Conservation (phyloP, 2,888 invertebrate genomes). For the Leistus spinibarbis region DNA sequence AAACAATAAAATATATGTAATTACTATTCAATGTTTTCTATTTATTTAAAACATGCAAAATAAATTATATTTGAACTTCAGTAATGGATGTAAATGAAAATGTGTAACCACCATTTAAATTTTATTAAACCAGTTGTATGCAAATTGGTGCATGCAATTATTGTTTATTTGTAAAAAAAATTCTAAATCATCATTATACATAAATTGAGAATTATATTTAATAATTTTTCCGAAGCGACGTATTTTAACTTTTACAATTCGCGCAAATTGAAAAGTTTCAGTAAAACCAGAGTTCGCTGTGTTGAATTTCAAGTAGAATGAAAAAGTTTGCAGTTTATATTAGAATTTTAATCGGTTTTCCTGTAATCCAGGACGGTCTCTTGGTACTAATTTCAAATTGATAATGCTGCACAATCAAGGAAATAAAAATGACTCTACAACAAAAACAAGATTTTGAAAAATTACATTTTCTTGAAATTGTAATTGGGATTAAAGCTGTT, state of each 20-base stretch:
- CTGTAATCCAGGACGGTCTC: not conserved
- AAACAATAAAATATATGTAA: no score
- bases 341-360: conserved; percentile 1
- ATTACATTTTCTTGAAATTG: no score
- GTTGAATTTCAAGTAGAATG: conserved; percentile 18
- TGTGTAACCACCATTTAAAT: no score
- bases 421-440: no score
- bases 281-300: not conserved
- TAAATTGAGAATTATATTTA: not conserved
- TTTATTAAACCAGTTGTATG: no score
- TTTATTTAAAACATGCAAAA: no score
- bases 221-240: not conserved
- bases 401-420: not conserved
- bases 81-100: no score
- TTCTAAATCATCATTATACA: not conserved
- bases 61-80: no score
- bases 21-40: no score
- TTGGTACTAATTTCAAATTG: not conserved
- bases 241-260: not conserved
- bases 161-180: not conserved
- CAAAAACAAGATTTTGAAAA: no score
- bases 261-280: conserved; percentile 16
- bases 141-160: not conserved
- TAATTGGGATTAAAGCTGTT: no score
- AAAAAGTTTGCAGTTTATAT: conserved; percentile 9